Percentiles rank a stretch among this genome's conserved stretches.
These are phyloP conservation scores for Sebastes wilsoni DNA, from an alignment of 2,797 vertebrate species.

Conservation along the genomic window DNA sequence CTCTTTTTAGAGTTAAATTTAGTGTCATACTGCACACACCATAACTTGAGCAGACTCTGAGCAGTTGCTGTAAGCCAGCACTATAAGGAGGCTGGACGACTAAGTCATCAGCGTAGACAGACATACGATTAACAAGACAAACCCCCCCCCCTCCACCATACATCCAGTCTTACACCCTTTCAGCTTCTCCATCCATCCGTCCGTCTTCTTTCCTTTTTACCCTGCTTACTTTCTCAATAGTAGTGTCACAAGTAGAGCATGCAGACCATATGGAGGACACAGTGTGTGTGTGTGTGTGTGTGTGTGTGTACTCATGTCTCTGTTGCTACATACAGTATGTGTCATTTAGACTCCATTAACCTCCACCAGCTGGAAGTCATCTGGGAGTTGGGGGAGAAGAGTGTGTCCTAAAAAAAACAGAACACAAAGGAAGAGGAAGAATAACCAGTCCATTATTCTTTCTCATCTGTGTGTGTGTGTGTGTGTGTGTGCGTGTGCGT, in stretches of 20 bases:
- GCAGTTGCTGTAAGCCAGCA: too few relatives aligned
- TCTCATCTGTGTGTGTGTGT: background rate
- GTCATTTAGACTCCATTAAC: slow-evolving; percentile 57
- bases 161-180: too few relatives aligned
- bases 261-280: slow-evolving; percentile 10
- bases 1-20: too few relatives aligned
- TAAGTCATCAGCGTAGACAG: too few relatives aligned
- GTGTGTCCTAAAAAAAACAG: slow-evolving; percentile 22
- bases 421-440: background rate
- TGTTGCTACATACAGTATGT: slow-evolving; percentile 9
- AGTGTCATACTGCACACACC: too few relatives aligned
- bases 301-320: background rate
- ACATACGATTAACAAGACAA: too few relatives aligned
- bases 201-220: background rate
- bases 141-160: too few relatives aligned
- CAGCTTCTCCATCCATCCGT: background rate
- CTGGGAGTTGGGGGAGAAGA: slow-evolving; percentile 9
- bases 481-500: background rate
- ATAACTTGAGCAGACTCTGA: too few relatives aligned
- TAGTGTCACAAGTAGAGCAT: slow-evolving; percentile 3
- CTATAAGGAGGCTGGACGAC: too few relatives aligned
- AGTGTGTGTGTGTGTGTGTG: background rate
- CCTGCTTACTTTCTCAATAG: background rate
- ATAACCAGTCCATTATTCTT: background rate
- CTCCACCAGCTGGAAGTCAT: slow-evolving; percentile 26